phyloP scores from a whole-genome alignment of 2,113 vertebrate genomes.

The Diadophis punctatus region DNA sequence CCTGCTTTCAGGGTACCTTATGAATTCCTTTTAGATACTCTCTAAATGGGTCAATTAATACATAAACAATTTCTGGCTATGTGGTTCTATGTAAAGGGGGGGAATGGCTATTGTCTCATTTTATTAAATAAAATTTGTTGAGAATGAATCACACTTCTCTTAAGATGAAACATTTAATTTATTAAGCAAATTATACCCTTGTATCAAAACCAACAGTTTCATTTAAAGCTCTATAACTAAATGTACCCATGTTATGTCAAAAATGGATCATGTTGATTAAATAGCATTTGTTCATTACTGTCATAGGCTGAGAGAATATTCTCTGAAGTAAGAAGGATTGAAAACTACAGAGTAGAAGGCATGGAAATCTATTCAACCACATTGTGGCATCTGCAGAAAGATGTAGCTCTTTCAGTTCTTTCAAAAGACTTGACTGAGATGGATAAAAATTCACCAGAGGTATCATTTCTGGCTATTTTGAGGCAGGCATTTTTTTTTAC shows the following conservation, averaged over 20 bases:
- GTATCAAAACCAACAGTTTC: not conserved
- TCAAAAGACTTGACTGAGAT: constrained; percentile 98
- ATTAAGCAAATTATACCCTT: not conserved
- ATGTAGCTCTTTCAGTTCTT: constrained; percentile 92
- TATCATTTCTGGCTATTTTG: constrained; percentile 46
- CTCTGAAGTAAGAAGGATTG: constrained; percentile 92
- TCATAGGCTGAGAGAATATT: constrained; percentile 92
- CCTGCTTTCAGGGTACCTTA: not conserved
- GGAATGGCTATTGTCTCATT: not conserved
- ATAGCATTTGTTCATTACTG: constrained; percentile 4
- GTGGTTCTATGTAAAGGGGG: not conserved
- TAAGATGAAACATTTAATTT: not conserved
- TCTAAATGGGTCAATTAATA: not conserved
- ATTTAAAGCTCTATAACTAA: too few species aligned
- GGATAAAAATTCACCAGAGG: constrained; percentile 98
- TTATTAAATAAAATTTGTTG: not conserved
- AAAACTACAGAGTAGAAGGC: constrained; percentile 92
- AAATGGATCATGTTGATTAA: not conserved
- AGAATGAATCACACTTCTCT: not conserved
- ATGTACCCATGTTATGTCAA: too few species aligned
- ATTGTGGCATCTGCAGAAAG: constrained; percentile 96
- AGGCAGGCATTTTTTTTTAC: not conserved
- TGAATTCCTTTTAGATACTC: not conserved
- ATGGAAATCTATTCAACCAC: constrained; percentile 99
- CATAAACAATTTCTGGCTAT: not conserved